Conservation (phyloP, 2,888 invertebrate species). For the Ophion obscuratus region DNA sequence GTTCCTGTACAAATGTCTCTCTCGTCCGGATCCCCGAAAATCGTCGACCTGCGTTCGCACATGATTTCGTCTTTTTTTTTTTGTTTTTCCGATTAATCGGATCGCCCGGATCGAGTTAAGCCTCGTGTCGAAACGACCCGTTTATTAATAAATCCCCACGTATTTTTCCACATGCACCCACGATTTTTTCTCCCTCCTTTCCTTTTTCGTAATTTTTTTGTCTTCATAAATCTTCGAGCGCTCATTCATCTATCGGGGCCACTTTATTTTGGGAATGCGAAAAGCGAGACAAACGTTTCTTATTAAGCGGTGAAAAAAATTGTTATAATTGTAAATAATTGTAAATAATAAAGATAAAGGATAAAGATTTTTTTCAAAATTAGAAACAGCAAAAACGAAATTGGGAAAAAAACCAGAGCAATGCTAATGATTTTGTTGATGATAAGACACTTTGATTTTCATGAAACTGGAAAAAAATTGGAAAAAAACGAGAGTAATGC, state of each 20-base stretch:
- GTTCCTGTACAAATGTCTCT: slow-evolving; percentile 9
- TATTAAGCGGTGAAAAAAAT: neutral
- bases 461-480: neutral
- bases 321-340: neutral
- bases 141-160: neutral
- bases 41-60: slow-evolving; percentile 47
- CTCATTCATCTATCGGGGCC: neutral
- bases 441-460: neutral
- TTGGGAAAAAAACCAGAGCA: neutral
- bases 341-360: neutral
- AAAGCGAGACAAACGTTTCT: neutral
- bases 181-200: neutral
- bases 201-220: neutral
- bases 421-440: neutral
- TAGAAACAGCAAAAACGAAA: neutral
- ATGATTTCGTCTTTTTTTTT: neutral
- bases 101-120: neutral
- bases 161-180: neutral
- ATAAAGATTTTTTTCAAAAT: too few relatives aligned
- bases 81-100: neutral
- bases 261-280: neutral
- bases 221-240: neutral
- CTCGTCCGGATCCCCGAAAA: slow-evolving; percentile 9
- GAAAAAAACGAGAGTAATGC: neutral
- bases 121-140: neutral